Percentiles rank a stretch among this genome's conserved stretches.
Evolutionary conservation across 2,113 vertebrate species (phyloP).

Genomic region (Epinephelus moara): DNA sequence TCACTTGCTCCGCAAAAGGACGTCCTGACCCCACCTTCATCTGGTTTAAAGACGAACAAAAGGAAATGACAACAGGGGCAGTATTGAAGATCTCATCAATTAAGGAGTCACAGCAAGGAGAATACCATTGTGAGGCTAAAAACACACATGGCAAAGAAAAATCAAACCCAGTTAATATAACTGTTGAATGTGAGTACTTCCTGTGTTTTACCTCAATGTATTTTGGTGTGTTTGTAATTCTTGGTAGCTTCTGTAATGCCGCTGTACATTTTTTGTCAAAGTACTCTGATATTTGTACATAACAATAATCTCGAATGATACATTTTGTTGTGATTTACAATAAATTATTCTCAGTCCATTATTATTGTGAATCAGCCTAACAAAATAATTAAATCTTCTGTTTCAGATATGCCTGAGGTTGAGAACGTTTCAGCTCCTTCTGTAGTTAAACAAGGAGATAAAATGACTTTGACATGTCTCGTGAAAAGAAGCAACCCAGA

Average conservation of each 20-base stretch:
- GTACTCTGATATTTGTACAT: not conserved
- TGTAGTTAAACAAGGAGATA: not conserved
- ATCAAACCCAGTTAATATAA: not conserved
- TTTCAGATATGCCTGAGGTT: slow-evolving; percentile 72
- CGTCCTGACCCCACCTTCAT: not conserved
- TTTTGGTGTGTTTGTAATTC: not conserved
- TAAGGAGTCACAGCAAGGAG: slow-evolving; percentile 14
- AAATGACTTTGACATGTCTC: slow-evolving; percentile 49
- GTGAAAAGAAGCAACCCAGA: slow-evolving; percentile 42
- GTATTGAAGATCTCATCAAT: fast-evolving
- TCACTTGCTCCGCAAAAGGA: slow-evolving; percentile 68
- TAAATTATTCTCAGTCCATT: not conserved
- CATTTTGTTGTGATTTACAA: not conserved
- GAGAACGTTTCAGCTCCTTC: not conserved
- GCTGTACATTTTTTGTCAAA: not conserved
- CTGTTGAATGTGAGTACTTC: slow-evolving; percentile 72
- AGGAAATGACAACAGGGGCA: fast-evolving
- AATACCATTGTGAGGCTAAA: slow-evolving; percentile 56
- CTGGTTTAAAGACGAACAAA: slow-evolving; percentile 46
- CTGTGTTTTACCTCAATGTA: not conserved
- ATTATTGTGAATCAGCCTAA: not conserved
- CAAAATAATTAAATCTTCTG: not conserved
- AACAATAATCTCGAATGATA: too few species aligned
- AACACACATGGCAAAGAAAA: not conserved
- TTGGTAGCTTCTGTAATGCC: not conserved